These are phyloP conservation scores for Propithecus deckenii DNA, from an alignment of 2,797 vertebrate genomes.

Conservation along the genomic window DNA sequence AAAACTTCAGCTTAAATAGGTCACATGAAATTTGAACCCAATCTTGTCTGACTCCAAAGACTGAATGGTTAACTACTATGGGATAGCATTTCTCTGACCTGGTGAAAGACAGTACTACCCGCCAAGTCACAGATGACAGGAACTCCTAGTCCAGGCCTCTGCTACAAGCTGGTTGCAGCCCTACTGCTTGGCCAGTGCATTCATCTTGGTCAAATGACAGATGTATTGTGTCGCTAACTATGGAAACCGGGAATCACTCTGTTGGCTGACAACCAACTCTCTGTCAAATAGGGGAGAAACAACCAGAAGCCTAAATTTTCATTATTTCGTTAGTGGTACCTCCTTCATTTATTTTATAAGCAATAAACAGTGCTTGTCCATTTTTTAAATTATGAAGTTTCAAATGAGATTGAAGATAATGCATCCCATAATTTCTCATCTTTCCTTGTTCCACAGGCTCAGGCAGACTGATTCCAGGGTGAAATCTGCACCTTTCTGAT, in stretches of 20 bases:
- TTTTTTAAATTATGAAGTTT: slow-evolving; percentile 85
- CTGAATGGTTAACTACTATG: not conserved
- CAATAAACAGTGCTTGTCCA: slow-evolving; percentile 77
- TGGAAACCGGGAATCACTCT: slow-evolving; percentile 47
- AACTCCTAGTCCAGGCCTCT: not conserved
- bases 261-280: slow-evolving; percentile 58
- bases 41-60: not conserved
- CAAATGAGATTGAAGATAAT: slow-evolving; percentile 85
- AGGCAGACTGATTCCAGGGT: slow-evolving; percentile 83
- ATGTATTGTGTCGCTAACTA: slow-evolving; percentile 59
- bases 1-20: not conserved
- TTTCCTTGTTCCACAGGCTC: slow-evolving; percentile 77
- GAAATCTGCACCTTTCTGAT: slow-evolving; percentile 82
- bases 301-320: slow-evolving; percentile 62
- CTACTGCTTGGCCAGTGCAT: slow-evolving; percentile 18
- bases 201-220: slow-evolving; percentile 71
- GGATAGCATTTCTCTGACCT: not conserved
- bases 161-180: slow-evolving; percentile 11
- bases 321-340: slow-evolving; percentile 67
- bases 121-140: slow-evolving; percentile 37
- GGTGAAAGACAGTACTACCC: not conserved
- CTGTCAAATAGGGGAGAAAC: slow-evolving; percentile 47
- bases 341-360: slow-evolving; percentile 81
- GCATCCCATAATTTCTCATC: slow-evolving; percentile 83
- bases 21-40: not conserved